These are phyloP conservation scores for Marisa cornuarietis DNA, from an alignment of 1,140 invertebrate species.

Conservation along the genomic window DNA sequence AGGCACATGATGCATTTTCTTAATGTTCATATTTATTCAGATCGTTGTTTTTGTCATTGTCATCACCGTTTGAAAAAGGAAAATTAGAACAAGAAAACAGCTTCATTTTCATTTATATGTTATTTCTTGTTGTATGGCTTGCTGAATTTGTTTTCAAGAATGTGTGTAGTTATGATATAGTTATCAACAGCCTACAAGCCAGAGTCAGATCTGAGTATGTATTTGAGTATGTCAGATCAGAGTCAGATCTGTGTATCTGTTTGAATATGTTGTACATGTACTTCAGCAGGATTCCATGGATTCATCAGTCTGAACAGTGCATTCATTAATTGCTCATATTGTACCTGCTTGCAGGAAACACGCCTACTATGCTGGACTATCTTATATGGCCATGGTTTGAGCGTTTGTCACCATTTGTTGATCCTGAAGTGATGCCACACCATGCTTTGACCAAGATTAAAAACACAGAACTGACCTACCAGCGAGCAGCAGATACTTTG, in stretches of 20 bases:
- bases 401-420: slow-evolving; percentile 25
- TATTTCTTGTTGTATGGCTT: too few species aligned
- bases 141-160: too few species aligned
- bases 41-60: too few species aligned
- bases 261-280: not conserved
- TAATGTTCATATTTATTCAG: too few species aligned
- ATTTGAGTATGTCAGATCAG: not conserved
- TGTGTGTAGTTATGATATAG: too few species aligned
- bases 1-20: too few species aligned
- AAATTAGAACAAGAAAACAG: too few species aligned
- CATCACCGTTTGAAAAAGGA: not conserved
- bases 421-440: not conserved
- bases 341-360: slow-evolving; percentile 34
- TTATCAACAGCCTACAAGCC: too few species aligned
- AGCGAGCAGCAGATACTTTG: not conserved
- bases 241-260: not conserved
- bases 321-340: too few species aligned
- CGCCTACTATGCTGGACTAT: slow-evolving; percentile 45
- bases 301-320: slow-evolving; percentile 3
- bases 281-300: not conserved
- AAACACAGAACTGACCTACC: not conserved
- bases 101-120: too few species aligned
- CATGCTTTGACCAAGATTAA: not conserved
- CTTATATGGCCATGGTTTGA: slow-evolving; percentile 57
- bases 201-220: not conserved